Base-by-base conservation (phyloP, 64 coral and sea anemone species). In the Hydrozoanthus tunicans region DNA sequence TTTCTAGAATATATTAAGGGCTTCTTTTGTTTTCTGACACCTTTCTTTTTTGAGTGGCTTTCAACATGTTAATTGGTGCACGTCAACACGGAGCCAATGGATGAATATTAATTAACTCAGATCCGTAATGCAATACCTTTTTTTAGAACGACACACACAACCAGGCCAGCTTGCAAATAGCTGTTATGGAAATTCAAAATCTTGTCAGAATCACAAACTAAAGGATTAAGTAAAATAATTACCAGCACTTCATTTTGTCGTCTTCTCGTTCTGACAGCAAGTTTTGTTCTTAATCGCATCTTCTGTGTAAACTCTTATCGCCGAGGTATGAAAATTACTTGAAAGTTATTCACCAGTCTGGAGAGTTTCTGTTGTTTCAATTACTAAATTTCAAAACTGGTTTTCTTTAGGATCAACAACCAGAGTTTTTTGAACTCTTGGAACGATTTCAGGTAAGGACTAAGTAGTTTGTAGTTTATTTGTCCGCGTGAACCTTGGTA, bases 71-170 rank as follows among this genome's bases (percentile, higher is more conserved):
- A 74, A 88, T 88, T 88, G 84, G 74, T 88, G 84, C 84, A 74
- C 74, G 68, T 88, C 84, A 88, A 74, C 67, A 60, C 81, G 69
- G 82, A 88, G 74, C 74, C 70, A 88, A 68, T 73, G 20, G 74
- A 74, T 86, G 84, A 88, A 88, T 88, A 76, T 76, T 76, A 74
- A 88, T 88, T 59, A 88, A 57, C 20, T 25, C 53, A 43, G 43
- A 88, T 9, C 55, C 17, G 84, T 88, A 88, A 73, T 88, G 84
- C 84, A 88, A 88, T 88, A 88, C 53, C 69, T 88, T 88, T 88
- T 74, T 88, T 51, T 88, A 74, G 83, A 73, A 86, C 64, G 12
- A 23, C 64, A 13, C 60, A 27, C 52, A 3, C 72, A 73, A 74
- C 74, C 54, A 15, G 70, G 67, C 51, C 68, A 51, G 13, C 10